Evolutionary conservation across 2,888 invertebrate species (phyloP), one percentile per base, ranked within the genome.

Genomic region (Drosophila diplacantha): DNA sequence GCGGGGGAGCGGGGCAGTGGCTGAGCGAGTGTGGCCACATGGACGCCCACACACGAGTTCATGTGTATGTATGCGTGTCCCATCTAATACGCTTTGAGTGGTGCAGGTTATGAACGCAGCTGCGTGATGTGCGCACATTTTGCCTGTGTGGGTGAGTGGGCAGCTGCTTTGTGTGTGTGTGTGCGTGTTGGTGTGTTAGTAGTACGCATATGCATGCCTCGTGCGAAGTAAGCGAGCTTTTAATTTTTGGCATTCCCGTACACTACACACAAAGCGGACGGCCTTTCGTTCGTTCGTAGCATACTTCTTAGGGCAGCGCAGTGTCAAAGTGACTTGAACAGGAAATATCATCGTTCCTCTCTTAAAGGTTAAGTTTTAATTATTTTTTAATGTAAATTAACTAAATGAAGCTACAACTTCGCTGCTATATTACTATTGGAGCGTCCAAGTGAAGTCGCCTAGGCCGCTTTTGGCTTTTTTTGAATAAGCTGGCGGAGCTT

Each of bases 51-150:
- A 56, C 59, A 62, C 58, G 44, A 67, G 49, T 37, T 35, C 20
- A 47, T 47, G 37, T 29, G 29, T 58, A 46, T 43, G 12, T 43
- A 51, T 52, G 38, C 57, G 64, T 79, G 77, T 80, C 80, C 72
- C 80, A 65, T 82, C 83, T 82, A 78, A 78, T 76, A 81, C 71
- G 66, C 71, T 80, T 83, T 72, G 57, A 82, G 81, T 84, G 82
- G 85, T 79, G 82, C 79, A 84, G 84, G 85, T 85, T 85, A 84
- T 83, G 84, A 85, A 84, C 85, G n/a, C n/a, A n/a, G n/a, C 82
- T 83, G 80, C 74, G 82, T 81, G 81, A 58, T 74, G 49, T 67
- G 64, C 69, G 58, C 71, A 53, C 69, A 71, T 72, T 71, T 77
- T 72, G 81, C 81, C 69, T 75, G 71, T 81, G 72, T 81, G 68